phyloP scores from a whole-genome alignment of 2,797 vertebrate genomes.

The Sebastiscus tertius region DNA sequence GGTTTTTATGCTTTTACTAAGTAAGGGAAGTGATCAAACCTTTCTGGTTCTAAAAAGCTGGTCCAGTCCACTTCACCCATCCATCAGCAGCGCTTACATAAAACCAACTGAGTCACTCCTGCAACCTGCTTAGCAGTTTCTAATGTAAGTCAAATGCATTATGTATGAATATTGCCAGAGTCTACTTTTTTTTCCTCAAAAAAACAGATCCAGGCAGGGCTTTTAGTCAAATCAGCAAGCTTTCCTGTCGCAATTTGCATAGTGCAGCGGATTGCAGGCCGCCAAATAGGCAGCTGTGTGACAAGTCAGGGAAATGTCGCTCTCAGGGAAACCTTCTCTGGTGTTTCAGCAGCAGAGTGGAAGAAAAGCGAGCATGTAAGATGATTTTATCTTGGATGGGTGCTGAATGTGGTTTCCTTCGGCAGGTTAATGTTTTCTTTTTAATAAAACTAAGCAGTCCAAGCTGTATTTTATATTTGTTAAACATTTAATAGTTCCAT shows the following conservation, averaged over 20 bases:
- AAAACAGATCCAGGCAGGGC: constrained; percentile 46
- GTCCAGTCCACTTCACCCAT: constrained; percentile 39
- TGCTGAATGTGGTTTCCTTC: background rate
- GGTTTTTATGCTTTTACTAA: constrained; percentile 25
- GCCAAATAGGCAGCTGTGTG: constrained; percentile 51
- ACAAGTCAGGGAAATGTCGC: constrained; percentile 23
- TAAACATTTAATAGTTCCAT: background rate
- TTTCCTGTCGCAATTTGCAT: constrained; percentile 60
- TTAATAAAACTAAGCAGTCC: background rate
- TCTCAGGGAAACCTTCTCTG: constrained; percentile 4
- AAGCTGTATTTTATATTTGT: background rate
- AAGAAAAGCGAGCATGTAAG: background rate
- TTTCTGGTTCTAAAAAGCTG: constrained; percentile 21
- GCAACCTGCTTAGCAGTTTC: constrained; percentile 68
- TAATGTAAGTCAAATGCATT: constrained; percentile 72
- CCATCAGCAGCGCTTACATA: constrained; percentile 52
- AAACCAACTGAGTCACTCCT: constrained; percentile 45
- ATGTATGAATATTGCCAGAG: constrained; percentile 69
- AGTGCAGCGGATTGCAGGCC: constrained; percentile 46
- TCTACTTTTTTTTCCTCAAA: constrained; percentile 29
- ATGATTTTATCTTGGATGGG: background rate
- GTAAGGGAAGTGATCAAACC: constrained; percentile 34
- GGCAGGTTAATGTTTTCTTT: background rate
- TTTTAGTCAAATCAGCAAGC: constrained; percentile 78
- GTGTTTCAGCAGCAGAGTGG: background rate